Evolutionary conservation across 2,888 invertebrate species (phyloP).

Genomic region (Euproctis similis): DNA sequence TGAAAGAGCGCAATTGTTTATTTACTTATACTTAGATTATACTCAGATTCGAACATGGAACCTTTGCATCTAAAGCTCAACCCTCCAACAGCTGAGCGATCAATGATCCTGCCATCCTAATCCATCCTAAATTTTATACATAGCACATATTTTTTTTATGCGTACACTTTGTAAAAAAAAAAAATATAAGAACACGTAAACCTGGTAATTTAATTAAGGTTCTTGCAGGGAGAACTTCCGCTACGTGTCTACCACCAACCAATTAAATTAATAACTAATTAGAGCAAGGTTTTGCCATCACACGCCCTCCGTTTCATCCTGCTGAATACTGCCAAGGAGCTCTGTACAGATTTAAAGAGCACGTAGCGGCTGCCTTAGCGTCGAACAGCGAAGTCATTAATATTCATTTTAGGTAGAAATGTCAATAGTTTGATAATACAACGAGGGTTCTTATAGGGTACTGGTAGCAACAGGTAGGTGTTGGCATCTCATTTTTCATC

Average conservation of each 20-base stretch:
- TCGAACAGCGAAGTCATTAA: conserved; percentile 27
- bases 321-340: conserved; percentile 5
- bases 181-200: no score
- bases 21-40: no score
- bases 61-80: no score
- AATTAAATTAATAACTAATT: conserved; percentile 19
- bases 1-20: no score
- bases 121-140: no score
- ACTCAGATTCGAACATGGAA: no score
- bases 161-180: no score
- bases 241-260: conserved; percentile 3
- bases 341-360: conserved; percentile 9
- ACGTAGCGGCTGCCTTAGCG: conserved; percentile 12
- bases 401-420: conserved; percentile 29
- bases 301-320: not conserved
- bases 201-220: no score
- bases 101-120: no score
- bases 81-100: no score
- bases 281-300: conserved; percentile 3
- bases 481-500: conserved; percentile 37
- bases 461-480: conserved; percentile 40
- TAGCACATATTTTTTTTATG: no score
- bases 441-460: conserved; percentile 18
- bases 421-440: conserved; percentile 19
- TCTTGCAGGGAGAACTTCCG: conserved; percentile 2